Percentiles rank a stretch among this genome's conserved stretches.
Evolutionary conservation across 2,888 invertebrate genomes (phyloP).

Genomic region (Allophyes oxyacanthae): DNA sequence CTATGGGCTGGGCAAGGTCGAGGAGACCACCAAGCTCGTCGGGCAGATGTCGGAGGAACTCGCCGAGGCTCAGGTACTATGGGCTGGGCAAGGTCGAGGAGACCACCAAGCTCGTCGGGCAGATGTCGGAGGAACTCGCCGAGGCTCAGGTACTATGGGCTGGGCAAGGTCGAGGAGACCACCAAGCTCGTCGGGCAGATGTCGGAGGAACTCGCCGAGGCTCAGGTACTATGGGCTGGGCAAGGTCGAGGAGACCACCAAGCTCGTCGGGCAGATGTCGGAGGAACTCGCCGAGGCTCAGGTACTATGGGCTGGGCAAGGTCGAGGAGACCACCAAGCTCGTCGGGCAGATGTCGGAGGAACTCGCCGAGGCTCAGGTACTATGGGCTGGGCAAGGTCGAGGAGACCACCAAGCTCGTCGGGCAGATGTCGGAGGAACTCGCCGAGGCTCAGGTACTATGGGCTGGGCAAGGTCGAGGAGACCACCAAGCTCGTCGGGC

Average conservation of each 20-base stretch:
- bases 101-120: constrained; percentile 93
- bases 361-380: constrained; percentile 93
- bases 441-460: constrained; percentile 91
- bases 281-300: constrained; percentile 94
- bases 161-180: constrained; percentile 96
- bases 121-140: constrained; percentile 95
- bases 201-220: constrained; percentile 94
- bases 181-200: constrained; percentile 93
- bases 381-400: constrained; percentile 94
- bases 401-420: constrained; percentile 94
- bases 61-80: constrained; percentile 91
- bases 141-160: constrained; percentile 92
- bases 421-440: constrained; percentile 95
- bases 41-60: constrained; percentile 95
- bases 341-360: constrained; percentile 95
- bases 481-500: constrained; percentile 92
- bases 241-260: constrained; percentile 96
- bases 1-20: constrained; percentile 94
- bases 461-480: constrained; percentile 96
- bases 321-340: constrained; percentile 94
- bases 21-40: constrained; percentile 94
- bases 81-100: constrained; percentile 96
- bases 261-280: constrained; percentile 94
- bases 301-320: constrained; percentile 92
- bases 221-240: constrained; percentile 92